Percentiles rank a stretch among this genome's conserved stretches.
Evolutionary conservation across 2,113 vertebrate species (phyloP).

Genomic region (Gadus macrocephalus): DNA sequence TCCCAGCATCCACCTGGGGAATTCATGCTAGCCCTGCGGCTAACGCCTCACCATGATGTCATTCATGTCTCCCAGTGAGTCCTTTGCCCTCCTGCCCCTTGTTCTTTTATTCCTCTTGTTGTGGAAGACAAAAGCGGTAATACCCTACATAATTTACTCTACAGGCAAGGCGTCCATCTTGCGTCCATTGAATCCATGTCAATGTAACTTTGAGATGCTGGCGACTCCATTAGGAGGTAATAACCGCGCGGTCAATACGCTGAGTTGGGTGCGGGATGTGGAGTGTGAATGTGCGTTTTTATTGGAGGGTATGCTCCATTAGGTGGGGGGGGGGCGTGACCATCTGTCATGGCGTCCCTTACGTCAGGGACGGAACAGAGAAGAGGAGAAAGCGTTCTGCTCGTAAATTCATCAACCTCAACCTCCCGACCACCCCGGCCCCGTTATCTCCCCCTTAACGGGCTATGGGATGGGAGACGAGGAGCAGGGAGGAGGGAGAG

Average conservation of each 20-base stretch:
- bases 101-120: neutral
- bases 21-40: constrained; percentile 25
- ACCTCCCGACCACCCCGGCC: too few species aligned
- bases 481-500: too few species aligned
- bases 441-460: too few species aligned
- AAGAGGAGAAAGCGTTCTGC: too few species aligned
- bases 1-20: constrained; percentile 28
- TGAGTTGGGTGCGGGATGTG: constrained; percentile 35
- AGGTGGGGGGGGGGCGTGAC: too few species aligned
- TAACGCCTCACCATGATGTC: constrained; percentile 27
- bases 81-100: constrained; percentile 29
- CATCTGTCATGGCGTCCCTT: too few species aligned
- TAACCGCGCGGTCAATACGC: constrained; percentile 38
- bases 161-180: constrained; percentile 38
- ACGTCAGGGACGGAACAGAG: too few species aligned
- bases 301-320: neutral
- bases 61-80: constrained; percentile 43
- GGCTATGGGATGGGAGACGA: too few species aligned
- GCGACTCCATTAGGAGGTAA: constrained; percentile 64
- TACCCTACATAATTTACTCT: constrained; percentile 59
- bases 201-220: constrained; percentile 65
- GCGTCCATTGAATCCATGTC: constrained; percentile 64
- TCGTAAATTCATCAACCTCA: too few species aligned
- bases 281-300: neutral
- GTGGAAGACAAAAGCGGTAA: constrained; percentile 38